These are phyloP conservation scores for Amblyraja radiata DNA, from an alignment of 2,797 vertebrate genomes.

Conservation along the genomic window DNA sequence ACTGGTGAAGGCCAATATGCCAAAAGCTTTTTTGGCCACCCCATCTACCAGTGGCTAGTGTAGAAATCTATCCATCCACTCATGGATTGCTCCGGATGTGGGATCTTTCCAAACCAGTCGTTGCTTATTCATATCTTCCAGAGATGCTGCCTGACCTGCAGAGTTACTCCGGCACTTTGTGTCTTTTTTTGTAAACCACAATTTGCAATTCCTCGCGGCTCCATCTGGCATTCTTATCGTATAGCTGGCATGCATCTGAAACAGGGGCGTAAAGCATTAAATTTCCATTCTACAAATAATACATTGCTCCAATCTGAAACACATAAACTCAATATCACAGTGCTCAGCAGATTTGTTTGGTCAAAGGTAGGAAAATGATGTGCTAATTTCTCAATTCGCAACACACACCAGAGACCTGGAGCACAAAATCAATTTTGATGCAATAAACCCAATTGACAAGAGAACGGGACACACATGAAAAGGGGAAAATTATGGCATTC, in stretches of 20 bases:
- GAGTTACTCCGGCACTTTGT: too few species aligned
- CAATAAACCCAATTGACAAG: background rate
- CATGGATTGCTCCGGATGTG: too few species aligned
- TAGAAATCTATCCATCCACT: too few species aligned
- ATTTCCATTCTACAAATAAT: background rate
- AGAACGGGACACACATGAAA: background rate
- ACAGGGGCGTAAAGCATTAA: background rate
- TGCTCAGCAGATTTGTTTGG: background rate
- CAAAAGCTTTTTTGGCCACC: too few species aligned
- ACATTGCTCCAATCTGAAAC: background rate
- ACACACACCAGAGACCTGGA: background rate
- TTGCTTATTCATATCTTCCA: too few species aligned
- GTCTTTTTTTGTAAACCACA: too few species aligned
- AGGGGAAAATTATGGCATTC: slow-evolving; percentile 18
- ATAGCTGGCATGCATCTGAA: background rate
- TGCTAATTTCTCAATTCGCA: background rate
- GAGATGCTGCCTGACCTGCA: too few species aligned
- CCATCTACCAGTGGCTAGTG: too few species aligned
- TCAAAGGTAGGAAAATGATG: background rate
- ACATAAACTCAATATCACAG: background rate
- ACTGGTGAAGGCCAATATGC: too few species aligned
- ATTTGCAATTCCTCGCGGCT: too few species aligned
- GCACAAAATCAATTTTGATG: slow-evolving; percentile 29
- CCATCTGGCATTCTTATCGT: background rate
- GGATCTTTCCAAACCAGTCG: too few species aligned